Evolutionary conservation across 2,797 vertebrate species (phyloP).

Genomic region (Eidolon dupreanum): DNA sequence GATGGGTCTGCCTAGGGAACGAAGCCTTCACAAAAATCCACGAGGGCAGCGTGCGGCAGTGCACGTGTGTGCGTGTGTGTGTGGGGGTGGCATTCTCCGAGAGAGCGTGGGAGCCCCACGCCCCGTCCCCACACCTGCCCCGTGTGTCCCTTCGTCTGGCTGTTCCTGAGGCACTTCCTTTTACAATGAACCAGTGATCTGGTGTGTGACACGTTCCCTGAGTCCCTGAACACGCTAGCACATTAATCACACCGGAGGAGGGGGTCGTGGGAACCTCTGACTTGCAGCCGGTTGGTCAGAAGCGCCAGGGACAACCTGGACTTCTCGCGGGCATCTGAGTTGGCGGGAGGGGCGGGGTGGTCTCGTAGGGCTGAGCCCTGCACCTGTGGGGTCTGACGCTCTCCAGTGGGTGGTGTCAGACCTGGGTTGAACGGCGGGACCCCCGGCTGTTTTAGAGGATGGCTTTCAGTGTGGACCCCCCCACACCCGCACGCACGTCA

Average conservation of each 20-base stretch:
- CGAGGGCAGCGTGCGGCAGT: too few relatives aligned
- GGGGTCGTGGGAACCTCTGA: not conserved
- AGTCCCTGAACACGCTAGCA: not conserved
- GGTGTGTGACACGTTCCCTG: not conserved
- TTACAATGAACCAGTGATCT: not conserved
- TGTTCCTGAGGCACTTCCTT: not conserved
- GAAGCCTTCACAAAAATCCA: not conserved
- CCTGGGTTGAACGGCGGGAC: not conserved
- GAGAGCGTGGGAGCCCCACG: not conserved
- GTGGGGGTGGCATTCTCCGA: too few relatives aligned
- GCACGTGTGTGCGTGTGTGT: too few relatives aligned
- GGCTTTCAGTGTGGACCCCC: fast-evolving
- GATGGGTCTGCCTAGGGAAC: not conserved
- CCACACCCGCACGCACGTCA: too few relatives aligned
- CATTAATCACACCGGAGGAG: not conserved
- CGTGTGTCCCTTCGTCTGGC: not conserved
- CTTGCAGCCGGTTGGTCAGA: too few relatives aligned
- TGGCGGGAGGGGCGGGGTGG: fast-evolving
- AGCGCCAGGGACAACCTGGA: not conserved
- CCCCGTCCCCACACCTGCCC: not conserved
- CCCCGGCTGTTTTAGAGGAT: fast-evolving
- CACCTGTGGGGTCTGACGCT: not conserved
- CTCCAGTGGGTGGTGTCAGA: not conserved
- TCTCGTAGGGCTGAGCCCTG: not conserved
- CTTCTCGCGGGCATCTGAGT: too few relatives aligned